Evolutionary conservation across 2,113 vertebrate species (phyloP).

Genomic region (Oreochromis aureus): DNA sequence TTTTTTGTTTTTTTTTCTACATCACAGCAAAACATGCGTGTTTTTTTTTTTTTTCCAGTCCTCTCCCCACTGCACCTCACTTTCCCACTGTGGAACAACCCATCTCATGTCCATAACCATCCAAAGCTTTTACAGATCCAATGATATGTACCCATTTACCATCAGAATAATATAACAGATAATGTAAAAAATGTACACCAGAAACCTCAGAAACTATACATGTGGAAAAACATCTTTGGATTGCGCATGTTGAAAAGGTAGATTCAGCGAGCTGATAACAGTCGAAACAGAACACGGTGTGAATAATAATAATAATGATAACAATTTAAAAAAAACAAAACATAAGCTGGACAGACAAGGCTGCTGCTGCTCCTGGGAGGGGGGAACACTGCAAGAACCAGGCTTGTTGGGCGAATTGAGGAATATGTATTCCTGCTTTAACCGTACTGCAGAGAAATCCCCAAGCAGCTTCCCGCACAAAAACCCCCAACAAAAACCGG

Average conservation of each 20-base stretch:
- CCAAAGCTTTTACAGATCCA: conserved; percentile 42
- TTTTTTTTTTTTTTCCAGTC: background rate
- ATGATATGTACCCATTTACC: conserved; percentile 67
- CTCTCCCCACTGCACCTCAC: background rate
- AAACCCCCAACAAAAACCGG: background rate
- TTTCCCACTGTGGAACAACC: conserved; percentile 23
- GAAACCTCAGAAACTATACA: conserved; percentile 62
- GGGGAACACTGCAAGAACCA: background rate
- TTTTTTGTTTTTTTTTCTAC: background rate
- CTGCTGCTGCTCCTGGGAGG: background rate
- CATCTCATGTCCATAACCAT: conserved; percentile 40
- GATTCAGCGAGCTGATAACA: conserved; percentile 54
- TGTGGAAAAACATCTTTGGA: conserved; percentile 78
- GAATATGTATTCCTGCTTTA: background rate
- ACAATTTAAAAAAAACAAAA: background rate
- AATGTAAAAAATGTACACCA: conserved; percentile 56
- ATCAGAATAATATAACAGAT: conserved; percentile 51
- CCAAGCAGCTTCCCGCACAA: background rate
- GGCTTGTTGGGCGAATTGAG: background rate
- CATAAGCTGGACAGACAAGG: background rate
- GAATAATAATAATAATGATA: background rate
- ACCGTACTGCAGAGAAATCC: background rate
- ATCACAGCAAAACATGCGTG: conserved; percentile 36
- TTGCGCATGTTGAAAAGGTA: conserved; percentile 72
- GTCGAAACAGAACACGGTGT: conserved; percentile 26